Evolutionary conservation across 2,113 vertebrate genomes (phyloP).

Genomic region (Piliocolobus tephrosceles): DNA sequence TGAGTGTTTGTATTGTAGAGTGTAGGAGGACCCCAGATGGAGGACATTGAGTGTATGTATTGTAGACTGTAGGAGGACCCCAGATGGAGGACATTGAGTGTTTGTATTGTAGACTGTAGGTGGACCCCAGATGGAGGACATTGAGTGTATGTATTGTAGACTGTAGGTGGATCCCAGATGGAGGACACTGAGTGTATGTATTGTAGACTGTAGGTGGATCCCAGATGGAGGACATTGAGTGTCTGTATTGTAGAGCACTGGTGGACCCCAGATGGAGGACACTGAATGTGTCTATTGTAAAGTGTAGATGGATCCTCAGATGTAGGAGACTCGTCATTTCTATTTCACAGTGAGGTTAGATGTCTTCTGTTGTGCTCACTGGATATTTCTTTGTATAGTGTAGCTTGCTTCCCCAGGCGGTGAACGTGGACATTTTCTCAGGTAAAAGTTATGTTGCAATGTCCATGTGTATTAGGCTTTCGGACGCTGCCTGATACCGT

Average conservation of each 20-base stretch:
- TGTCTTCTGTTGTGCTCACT: too few relatives aligned
- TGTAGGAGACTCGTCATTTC: rapidly evolving
- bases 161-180: rapidly evolving
- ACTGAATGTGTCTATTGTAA: rapidly evolving
- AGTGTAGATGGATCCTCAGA: rapidly evolving
- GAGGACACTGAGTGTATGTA: rapidly evolving
- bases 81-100: constrained; percentile 65
- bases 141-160: rapidly evolving
- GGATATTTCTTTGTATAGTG: too few relatives aligned
- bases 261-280: too few relatives aligned
- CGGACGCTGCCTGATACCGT: rapidly evolving
- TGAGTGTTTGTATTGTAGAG: too few relatives aligned
- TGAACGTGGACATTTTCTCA: too few relatives aligned
- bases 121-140: too few relatives aligned
- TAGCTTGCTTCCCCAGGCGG: too few relatives aligned
- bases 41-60: rapidly evolving
- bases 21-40: too few relatives aligned
- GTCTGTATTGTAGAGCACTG: rapidly evolving
- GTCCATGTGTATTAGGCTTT: rapidly evolving
- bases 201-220: too few relatives aligned
- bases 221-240: too few relatives aligned
- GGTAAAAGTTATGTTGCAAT: rapidly evolving
- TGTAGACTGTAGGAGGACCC: rapidly evolving
- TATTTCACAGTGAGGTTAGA: rapidly evolving
- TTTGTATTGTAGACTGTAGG: too few relatives aligned